A percentile compares a stretch with the other conserved stretches of the same genome.
phyloP scores from a whole-genome alignment of 2,113 vertebrate genomes.

The Bos javanicus region DNA sequence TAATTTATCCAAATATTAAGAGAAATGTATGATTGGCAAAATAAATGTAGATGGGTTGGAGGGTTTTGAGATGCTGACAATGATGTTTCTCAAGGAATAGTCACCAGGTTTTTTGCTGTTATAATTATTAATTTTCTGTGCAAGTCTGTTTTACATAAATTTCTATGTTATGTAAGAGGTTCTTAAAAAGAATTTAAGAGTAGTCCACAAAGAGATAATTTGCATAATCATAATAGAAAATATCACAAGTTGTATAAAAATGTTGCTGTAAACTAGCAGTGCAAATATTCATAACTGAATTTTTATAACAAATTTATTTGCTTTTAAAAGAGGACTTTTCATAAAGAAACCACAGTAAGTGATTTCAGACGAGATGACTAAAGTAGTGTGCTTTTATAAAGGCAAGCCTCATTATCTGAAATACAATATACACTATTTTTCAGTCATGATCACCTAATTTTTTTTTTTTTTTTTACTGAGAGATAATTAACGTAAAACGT shows the following conservation, averaged over 20 bases:
- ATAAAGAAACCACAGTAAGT: neutral
- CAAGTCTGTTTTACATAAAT: neutral
- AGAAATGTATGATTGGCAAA: neutral
- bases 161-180: neutral
- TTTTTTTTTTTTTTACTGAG: neutral
- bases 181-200: neutral
- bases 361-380: neutral
- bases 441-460: neutral
- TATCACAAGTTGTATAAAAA: neutral
- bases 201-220: neutral
- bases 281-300: neutral
- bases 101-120: neutral
- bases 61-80: neutral
- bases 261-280: neutral
- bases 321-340: neutral
- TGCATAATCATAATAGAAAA: neutral
- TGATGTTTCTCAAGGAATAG: neutral
- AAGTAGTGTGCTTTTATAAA: neutral
- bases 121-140: neutral
- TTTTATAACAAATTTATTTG: neutral
- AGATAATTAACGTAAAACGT: neutral
- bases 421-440: neutral
- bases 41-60: neutral
- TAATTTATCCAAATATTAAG: neutral
- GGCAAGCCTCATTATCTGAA: neutral